Conservation (phyloP, 2,797 vertebrate species). For the Poecilia gillii region DNA sequence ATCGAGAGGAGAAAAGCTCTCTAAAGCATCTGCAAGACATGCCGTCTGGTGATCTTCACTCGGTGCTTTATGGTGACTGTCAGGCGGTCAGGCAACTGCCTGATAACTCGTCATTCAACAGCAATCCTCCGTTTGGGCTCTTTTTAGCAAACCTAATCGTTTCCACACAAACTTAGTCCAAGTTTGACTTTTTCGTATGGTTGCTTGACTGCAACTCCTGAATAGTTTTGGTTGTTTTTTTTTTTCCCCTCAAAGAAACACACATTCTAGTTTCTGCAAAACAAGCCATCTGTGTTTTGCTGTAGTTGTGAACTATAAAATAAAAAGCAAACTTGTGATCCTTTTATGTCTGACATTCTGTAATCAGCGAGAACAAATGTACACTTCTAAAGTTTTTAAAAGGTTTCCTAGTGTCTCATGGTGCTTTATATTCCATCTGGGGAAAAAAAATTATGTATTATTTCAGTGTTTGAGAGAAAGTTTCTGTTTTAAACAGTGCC, state of each 20-base stretch:
- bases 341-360: slow-evolving; percentile 17
- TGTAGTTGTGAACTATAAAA: slow-evolving; percentile 24
- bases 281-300: slow-evolving; percentile 8
- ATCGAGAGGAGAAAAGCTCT: not conserved
- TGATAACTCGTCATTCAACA: not conserved
- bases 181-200: not conserved
- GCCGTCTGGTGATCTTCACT: not conserved
- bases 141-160: not conserved
- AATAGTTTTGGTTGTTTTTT: not conserved
- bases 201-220: not conserved
- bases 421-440: not conserved
- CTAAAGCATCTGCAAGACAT: not conserved
- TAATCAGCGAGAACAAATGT: slow-evolving; percentile 13
- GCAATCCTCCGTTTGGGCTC: not conserved
- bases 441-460: not conserved
- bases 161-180: not conserved
- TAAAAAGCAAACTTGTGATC: slow-evolving; percentile 2
- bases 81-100: not conserved
- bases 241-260: not conserved
- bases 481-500: slow-evolving; percentile 10
- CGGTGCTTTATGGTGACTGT: not conserved
- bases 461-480: not conserved
- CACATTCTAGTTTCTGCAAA: not conserved
- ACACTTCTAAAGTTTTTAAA: slow-evolving; percentile 14
- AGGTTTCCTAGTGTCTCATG: slow-evolving; percentile 7